phyloP scores from a whole-genome alignment of 2,797 vertebrate species.

The Sebastiscus albofasciatus region DNA sequence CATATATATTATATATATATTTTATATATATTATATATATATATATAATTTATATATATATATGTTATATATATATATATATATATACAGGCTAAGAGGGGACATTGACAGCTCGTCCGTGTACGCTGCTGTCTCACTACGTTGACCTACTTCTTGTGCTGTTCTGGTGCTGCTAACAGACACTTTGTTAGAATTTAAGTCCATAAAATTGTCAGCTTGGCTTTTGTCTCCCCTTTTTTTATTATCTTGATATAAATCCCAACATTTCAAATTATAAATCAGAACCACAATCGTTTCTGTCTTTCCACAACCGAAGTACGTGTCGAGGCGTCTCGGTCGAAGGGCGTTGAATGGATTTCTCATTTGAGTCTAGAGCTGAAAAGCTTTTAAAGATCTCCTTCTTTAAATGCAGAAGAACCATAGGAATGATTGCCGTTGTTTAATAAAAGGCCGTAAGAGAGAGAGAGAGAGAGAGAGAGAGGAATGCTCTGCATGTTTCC shows the following conservation, averaged over 20 bases:
- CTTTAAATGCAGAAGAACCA: background rate
- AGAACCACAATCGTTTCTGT: background rate
- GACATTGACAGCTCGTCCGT: background rate
- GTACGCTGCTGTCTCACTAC: background rate
- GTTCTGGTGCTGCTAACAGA: background rate
- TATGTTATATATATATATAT: too few species aligned
- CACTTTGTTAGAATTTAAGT: background rate
- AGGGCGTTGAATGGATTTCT: background rate
- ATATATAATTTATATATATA: too few species aligned
- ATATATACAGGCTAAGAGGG: background rate
- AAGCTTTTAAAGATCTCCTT: background rate
- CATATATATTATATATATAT: too few species aligned
- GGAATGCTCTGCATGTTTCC: slow-evolving; percentile 25
- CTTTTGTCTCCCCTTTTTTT: background rate
- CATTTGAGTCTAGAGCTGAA: background rate
- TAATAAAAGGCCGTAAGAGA: slow-evolving; percentile 18
- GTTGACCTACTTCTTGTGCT: background rate
- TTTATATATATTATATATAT: too few species aligned
- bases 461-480: background rate
- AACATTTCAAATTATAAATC: background rate
- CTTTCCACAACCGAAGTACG: background rate
- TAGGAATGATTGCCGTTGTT: slow-evolving; percentile 34
- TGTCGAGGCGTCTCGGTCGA: background rate
- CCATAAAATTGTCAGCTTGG: background rate
- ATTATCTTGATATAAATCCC: background rate